phyloP scores from a whole-genome alignment of 1,140 invertebrate species.

The Atta colombica region DNA sequence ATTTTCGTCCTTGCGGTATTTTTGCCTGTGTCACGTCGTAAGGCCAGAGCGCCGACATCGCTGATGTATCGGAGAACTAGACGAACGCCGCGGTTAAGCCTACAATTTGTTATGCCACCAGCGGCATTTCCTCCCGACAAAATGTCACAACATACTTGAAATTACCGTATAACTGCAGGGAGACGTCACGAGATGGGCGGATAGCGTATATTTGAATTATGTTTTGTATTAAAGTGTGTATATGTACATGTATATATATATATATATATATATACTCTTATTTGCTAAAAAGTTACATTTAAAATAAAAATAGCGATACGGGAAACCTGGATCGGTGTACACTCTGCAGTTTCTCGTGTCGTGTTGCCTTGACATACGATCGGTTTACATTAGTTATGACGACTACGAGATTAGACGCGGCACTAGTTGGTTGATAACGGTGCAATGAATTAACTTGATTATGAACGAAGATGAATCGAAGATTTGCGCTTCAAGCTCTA shows the following conservation, averaged over 20 bases:
- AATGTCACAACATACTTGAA: conserved; percentile 30
- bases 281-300: not conserved
- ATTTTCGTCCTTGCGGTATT: conserved; percentile 46
- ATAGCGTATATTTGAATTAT: conserved; percentile 1
- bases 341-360: conserved; percentile 2
- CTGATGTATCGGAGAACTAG: conserved; percentile 40
- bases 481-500: conserved; percentile 13
- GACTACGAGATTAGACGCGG: conserved; percentile 33
- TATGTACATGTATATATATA: too few relatives aligned
- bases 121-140: not conserved
- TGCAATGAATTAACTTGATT: conserved; percentile 29
- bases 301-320: conserved; percentile 16
- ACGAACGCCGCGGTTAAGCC: conserved; percentile 18
- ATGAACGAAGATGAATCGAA: conserved; percentile 39
- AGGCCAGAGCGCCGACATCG: not conserved
- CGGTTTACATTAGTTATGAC: conserved; percentile 25
- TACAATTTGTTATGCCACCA: conserved; percentile 34
- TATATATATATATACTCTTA: too few relatives aligned
- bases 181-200: not conserved
- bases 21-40: conserved; percentile 13
- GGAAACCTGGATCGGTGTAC: not conserved
- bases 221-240: not conserved
- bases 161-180: not conserved
- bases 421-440: conserved; percentile 22
- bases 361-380: conserved; percentile 10